A percentile compares a stretch with the other conserved stretches of the same genome.
These are phyloP conservation scores for Heliconius ismenius DNA, from an alignment of 2,888 invertebrate genomes.

Conservation along the genomic window DNA sequence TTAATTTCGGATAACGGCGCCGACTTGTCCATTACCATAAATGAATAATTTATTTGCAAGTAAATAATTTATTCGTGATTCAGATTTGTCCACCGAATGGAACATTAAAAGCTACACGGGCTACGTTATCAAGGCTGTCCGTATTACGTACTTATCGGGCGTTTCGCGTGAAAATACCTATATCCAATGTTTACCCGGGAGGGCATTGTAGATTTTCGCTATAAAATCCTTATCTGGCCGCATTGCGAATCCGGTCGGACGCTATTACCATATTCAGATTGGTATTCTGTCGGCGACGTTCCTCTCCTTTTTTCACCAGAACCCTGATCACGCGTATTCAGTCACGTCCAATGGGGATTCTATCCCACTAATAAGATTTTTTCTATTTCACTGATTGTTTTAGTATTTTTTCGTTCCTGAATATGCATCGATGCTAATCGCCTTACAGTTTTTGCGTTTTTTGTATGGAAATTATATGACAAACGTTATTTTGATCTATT, in stretches of 20 bases:
- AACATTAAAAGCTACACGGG: constrained; percentile 42
- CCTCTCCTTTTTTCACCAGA: constrained; percentile 48
- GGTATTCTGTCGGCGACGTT: constrained; percentile 50
- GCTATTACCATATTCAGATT: constrained; percentile 76
- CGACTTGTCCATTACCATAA: constrained; percentile 36
- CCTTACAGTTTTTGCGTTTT: neutral
- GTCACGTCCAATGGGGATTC: constrained; percentile 54
- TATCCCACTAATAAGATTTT: constrained; percentile 54
- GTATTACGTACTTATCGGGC: constrained; percentile 56
- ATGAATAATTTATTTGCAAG: constrained; percentile 58
- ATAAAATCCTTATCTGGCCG: constrained; percentile 76
- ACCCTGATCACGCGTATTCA: constrained; percentile 50
- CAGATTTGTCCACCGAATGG: constrained; percentile 37
- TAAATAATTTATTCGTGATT: constrained; percentile 49
- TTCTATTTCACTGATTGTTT: constrained; percentile 52
- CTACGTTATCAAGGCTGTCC: constrained; percentile 36
- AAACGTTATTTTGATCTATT: constrained; percentile 22
- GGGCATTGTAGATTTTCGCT: constrained; percentile 59
- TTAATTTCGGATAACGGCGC: constrained; percentile 49
- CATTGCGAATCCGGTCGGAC: constrained; percentile 69
- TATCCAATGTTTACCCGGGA: constrained; percentile 57
- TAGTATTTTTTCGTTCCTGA: constrained; percentile 28
- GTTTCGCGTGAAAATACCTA: constrained; percentile 54
- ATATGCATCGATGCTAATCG: constrained; percentile 28
- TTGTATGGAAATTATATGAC: constrained; percentile 7